A percentile compares a stretch with the other conserved stretches of the same genome.
Evolutionary conservation across 2,888 invertebrate genomes (phyloP).

Genomic region (Fragum sueziense): DNA sequence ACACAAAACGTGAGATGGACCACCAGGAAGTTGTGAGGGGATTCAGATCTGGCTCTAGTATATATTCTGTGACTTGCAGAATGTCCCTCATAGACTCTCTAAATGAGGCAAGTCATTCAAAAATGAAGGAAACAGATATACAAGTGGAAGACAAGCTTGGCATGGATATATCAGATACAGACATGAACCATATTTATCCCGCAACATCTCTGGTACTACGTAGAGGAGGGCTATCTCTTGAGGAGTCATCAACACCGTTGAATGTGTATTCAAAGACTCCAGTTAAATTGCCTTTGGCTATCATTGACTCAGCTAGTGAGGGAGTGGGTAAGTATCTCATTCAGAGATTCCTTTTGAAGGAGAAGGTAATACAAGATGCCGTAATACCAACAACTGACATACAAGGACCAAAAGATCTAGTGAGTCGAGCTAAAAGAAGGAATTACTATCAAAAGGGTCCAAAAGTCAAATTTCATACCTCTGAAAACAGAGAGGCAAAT

Average conservation of each 20-base stretch:
- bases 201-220: constrained; percentile 26
- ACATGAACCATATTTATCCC: constrained; percentile 22
- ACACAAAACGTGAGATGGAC: no score
- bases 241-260: not conserved
- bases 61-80: no score
- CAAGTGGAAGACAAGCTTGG: constrained; percentile 28
- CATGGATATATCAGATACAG: not conserved
- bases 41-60: no score
- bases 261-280: constrained; percentile 34
- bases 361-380: not conserved
- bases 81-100: no score
- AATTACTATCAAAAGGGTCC: constrained; percentile 33
- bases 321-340: constrained; percentile 30
- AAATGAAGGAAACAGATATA: not conserved
- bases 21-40: no score
- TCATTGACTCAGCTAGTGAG: constrained; percentile 31
- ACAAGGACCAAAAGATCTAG: constrained; percentile 19
- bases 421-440: constrained; percentile 36
- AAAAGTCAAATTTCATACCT: not conserved
- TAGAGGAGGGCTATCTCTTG: constrained; percentile 19
- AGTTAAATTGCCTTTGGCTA: constrained; percentile 13
- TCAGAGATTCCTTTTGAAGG: constrained; percentile 14
- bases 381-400: not conserved
- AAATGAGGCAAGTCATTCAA: constrained; percentile 11
- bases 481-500: not conserved